Evolutionary conservation across 1,140 invertebrate genomes (phyloP).

Genomic region (Paralvinella palmiformis): DNA sequence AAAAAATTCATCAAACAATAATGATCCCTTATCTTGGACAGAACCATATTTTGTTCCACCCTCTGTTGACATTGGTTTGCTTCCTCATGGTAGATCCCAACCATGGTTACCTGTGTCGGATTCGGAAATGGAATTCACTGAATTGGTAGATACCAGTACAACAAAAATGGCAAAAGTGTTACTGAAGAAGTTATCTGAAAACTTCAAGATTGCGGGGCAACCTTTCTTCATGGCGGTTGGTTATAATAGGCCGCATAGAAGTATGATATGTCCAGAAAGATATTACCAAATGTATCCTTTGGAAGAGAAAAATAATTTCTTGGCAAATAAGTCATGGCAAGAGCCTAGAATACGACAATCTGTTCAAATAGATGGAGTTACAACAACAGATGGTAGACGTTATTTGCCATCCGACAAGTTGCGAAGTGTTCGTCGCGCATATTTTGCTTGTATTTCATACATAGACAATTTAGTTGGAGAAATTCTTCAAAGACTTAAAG

Average conservation of each 20-base stretch:
- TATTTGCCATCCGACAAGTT: background rate
- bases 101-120: background rate
- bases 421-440: background rate
- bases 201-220: no score
- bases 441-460: constrained; percentile 18
- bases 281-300: background rate
- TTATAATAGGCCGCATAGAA: background rate
- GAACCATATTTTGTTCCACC: constrained; percentile 2
- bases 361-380: background rate
- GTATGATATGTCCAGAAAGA: background rate
- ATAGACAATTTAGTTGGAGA: background rate
- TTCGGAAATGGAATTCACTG: background rate
- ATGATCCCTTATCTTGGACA: constrained; percentile 19
- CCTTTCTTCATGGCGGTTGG: constrained; percentile 3
- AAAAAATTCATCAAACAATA: background rate
- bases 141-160: background rate
- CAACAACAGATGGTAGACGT: background rate
- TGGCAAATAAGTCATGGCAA: constrained; percentile 18
- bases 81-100: no score
- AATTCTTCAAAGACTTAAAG: background rate
- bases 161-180: constrained; percentile 2
- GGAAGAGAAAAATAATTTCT: constrained; percentile 3
- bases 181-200: background rate
- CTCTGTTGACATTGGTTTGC: background rate
- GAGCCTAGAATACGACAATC: background rate